These are phyloP conservation scores for Tenebrio molitor DNA, from an alignment of 1,140 invertebrate genomes.

Conservation along the genomic window DNA sequence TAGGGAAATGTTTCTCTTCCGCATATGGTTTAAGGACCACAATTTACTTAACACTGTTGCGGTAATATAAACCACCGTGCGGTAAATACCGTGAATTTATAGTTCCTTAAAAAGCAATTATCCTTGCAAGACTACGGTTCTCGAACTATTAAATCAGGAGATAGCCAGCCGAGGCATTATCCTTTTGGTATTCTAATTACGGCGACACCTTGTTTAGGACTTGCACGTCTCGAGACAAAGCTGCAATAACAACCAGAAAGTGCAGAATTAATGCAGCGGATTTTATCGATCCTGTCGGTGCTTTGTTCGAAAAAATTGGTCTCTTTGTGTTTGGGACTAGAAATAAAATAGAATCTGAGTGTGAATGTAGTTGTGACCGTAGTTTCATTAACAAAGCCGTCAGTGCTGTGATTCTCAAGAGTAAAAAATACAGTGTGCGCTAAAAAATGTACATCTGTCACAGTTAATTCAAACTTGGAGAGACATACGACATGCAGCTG, in stretches of 20 bases:
- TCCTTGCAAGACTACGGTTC: constrained; percentile 29
- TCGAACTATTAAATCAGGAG: constrained; percentile 55
- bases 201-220: too few relatives aligned
- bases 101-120: constrained; percentile 60
- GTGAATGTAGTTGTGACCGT: neutral
- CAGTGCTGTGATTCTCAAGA: neutral
- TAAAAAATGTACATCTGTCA: constrained; percentile 23
- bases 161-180: neutral
- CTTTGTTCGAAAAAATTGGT: too few relatives aligned
- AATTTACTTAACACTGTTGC: constrained; percentile 39
- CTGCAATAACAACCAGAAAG: too few relatives aligned
- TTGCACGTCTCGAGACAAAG: too few relatives aligned
- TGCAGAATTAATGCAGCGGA: too few relatives aligned
- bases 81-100: constrained; percentile 58
- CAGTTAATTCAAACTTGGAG: neutral
- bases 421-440: constrained; percentile 1
- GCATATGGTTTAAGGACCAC: constrained; percentile 8
- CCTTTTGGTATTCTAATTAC: neutral
- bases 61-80: constrained; percentile 45
- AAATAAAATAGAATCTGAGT: too few relatives aligned
- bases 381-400: neutral
- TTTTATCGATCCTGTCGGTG: too few relatives aligned
- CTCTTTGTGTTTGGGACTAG: too few relatives aligned
- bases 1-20: constrained; percentile 5
- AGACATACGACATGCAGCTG: constrained; percentile 6